phyloP scores from a whole-genome alignment of 2,888 invertebrate species.

The Operophtera brumata region DNA sequence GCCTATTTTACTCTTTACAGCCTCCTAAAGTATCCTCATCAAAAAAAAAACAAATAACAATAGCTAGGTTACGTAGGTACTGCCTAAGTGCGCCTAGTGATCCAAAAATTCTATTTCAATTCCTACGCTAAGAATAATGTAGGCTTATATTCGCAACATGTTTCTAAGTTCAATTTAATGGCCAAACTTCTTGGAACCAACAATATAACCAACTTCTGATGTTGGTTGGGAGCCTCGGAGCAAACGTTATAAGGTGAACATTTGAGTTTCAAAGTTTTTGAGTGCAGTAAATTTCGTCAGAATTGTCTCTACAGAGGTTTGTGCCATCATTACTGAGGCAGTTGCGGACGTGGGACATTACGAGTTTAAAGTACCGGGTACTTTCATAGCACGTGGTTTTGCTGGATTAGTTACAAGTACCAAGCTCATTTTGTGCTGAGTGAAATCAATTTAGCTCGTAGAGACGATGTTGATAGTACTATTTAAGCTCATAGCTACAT shows the following conservation, averaged over 20 bases:
- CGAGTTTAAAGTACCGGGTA: slow-evolving; percentile 15
- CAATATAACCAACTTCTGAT: neutral
- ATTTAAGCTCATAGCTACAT: neutral
- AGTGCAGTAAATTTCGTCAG: slow-evolving; percentile 35
- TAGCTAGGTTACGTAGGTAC: no score
- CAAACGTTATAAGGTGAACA: slow-evolving; percentile 1
- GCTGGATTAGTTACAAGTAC: neutral
- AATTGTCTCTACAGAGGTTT: slow-evolving; percentile 31
- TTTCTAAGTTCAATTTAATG: neutral
- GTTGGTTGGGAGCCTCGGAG: neutral
- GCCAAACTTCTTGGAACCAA: neutral
- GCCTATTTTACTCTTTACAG: no score
- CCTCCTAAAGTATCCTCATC: no score
- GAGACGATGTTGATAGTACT: neutral
- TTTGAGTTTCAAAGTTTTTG: slow-evolving; percentile 30
- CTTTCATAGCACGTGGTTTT: slow-evolving; percentile 3
- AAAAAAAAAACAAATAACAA: no score
- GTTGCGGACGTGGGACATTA: slow-evolving; percentile 27
- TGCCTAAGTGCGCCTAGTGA: no score
- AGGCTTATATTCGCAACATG: neutral
- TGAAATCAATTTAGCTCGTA: neutral
- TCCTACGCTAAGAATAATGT: no score
- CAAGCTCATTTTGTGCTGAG: neutral
- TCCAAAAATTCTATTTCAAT: no score
- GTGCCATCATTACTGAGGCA: slow-evolving; percentile 33